These are phyloP conservation scores for Notarius lentiginosus DNA, from an alignment of 2,113 vertebrate species.

Conservation along the genomic window DNA sequence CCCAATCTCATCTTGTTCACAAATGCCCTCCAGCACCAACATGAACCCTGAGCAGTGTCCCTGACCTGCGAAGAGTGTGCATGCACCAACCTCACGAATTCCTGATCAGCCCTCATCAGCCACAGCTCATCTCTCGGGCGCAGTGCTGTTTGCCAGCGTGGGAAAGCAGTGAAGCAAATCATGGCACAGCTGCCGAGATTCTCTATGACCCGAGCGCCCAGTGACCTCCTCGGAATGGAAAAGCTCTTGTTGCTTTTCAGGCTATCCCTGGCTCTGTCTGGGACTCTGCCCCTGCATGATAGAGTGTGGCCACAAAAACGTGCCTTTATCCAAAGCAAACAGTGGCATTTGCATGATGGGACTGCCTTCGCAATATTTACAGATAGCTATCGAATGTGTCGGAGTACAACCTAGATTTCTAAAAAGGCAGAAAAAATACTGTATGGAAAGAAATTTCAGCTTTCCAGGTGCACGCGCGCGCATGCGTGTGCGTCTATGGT, in stretches of 20 bases:
- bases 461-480: too few relatives aligned
- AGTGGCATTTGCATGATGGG: constrained; percentile 49
- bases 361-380: constrained; percentile 41
- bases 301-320: constrained; percentile 20
- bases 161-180: constrained; percentile 41
- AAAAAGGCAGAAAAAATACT: neutral
- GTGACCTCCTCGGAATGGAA: constrained; percentile 42
- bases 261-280: constrained; percentile 6
- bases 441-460: neutral
- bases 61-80: constrained; percentile 31
- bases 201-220: neutral
- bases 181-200: constrained; percentile 30
- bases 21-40: constrained; percentile 14
- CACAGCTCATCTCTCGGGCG: constrained; percentile 1
- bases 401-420: neutral
- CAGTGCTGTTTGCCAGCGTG: constrained; percentile 19
- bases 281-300: constrained; percentile 8
- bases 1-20: constrained; percentile 22
- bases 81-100: constrained; percentile 45
- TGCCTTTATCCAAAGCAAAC: constrained; percentile 44
- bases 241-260: constrained; percentile 7
- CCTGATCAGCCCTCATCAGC: constrained; percentile 4
- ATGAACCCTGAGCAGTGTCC: constrained; percentile 7
- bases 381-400: constrained; percentile 10
- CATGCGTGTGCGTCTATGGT: too few relatives aligned